Evolutionary conservation across 2,888 invertebrate species (phyloP), one percentile per base, ranked within the genome.

Genomic region (Archaeoteleia sp.): DNA sequence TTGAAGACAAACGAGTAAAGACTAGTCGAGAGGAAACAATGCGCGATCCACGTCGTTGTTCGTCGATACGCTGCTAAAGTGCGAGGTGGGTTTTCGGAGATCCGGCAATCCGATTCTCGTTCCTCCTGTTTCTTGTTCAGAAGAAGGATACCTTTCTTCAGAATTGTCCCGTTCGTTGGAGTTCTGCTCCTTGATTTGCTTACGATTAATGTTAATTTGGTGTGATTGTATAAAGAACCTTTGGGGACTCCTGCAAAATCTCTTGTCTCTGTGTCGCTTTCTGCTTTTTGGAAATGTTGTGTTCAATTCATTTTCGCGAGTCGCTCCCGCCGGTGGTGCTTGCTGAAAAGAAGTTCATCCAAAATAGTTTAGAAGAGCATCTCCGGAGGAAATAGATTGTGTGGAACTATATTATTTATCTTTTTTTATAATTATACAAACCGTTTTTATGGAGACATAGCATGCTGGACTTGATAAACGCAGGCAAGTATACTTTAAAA

Each of bases 281-380:
- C 72, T 70, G 71, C 58, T 75, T 74, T 67, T 72, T 70, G 51
- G 71, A 45, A 67, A 37, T 69, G 60, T 67, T 58, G 67, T 65
- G 63, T 27, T 61, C 43, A 67, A 72, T 75, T 81, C 77, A 79
- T 72, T 79, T 75, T 74, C 77, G 78, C 73, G 82, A 78, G 74
- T 82, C 80, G 75, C 76, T 82, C 78, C 81, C 80, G 70, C 81
- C 79, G 74, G 77, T 79, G 76, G 78, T 67, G 75, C 75, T 75
- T 72, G 82, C 84, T 85, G 85, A 82, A 85, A 85, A 84, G 72
- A 83, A 85, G 54, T 61, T 42, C 67, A 54, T 61, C 67, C 53
- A 66, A 54, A 27, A 46, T 29, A 61, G 32, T 68, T 74, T 71
- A 74, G 71, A 66, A 57, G 23, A 30, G 20, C 20, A 5, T 5